Base-by-base conservation (phyloP, 92 coral and sea anemone genomes). In the Ricordea florida region DNA sequence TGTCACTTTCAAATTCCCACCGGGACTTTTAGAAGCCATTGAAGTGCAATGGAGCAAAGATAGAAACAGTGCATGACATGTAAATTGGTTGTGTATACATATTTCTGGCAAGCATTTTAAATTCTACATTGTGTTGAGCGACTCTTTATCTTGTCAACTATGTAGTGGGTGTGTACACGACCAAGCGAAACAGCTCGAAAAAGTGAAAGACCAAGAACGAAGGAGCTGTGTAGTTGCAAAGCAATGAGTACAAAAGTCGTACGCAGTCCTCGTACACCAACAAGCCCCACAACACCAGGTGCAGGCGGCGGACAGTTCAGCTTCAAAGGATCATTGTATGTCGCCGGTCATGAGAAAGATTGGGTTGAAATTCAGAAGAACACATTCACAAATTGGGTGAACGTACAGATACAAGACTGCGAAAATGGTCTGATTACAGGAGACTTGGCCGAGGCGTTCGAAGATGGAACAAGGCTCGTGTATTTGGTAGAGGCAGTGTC, bases 361-460 rank as follows among this genome's bases (percentile, higher is more conserved):
- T 94, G 98, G 98, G 77, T 94, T 17, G 93, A 92, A 41, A 77
- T 88, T 28, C 98, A 94, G 53, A 92, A 82, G 82, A 85, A 71
- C 35, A 92, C 98, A 0, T 94, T 94, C 62, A 92, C 91, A 10
- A 94, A 94, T 37, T 94, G 98, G 98, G 82, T 85, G n/a, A 93
- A 87, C 53, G 97, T 82, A 29, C 93, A 92, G 22, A 50, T 94
- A 32, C 61, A 87, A 14, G 76, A 79, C 2, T 84, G 85, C 41
- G 93, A 91, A 37, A n/a, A n/a, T n/a, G 87, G 84, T 10, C 93
- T 88, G 40, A 85, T 87, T 11, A 40, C 96, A 0, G 85, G 74
- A 0, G 97, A 92, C 20, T 60, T 94, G 20, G 74, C 83, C 9
- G 82, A 87, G 8, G 93, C 98, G 17, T 94, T 94, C 65, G 86